phyloP scores from a whole-genome alignment of 2,113 vertebrate genomes.

The Promerops cafer region DNA sequence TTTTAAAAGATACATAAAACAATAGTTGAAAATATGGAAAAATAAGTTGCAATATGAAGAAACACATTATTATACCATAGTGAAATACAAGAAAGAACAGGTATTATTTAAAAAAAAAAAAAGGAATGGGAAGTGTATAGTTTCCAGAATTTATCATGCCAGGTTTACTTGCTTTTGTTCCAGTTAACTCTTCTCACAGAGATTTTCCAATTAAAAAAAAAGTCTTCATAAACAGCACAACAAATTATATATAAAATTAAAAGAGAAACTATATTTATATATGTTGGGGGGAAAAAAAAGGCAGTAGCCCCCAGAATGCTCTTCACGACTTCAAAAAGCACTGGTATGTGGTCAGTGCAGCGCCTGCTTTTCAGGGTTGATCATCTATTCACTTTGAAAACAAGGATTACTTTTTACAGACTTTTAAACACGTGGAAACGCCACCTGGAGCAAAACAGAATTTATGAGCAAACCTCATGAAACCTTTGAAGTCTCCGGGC shows the following conservation, averaged over 20 bases:
- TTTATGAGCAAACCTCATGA: background rate
- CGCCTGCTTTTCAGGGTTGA: background rate
- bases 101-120: background rate
- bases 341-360: background rate
- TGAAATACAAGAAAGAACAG: background rate
- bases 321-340: background rate
- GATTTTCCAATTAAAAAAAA: background rate
- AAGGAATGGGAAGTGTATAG: background rate
- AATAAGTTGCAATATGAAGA: background rate
- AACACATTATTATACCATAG: background rate
- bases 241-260: background rate
- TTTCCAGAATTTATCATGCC: background rate
- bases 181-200: background rate
- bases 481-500: background rate
- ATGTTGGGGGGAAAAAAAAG: too few species aligned
- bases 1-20: background rate
- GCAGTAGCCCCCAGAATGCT: background rate
- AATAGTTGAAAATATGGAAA: background rate
- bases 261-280: background rate
- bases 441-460: background rate
- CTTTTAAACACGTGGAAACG: background rate
- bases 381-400: background rate
- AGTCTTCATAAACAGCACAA: background rate
- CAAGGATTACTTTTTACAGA: background rate
- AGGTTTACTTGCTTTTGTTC: background rate